Percentiles rank a stretch among this genome's conserved stretches.
phyloP scores from a whole-genome alignment of 2,888 invertebrate genomes.

The Slavum lentiscoides region DNA sequence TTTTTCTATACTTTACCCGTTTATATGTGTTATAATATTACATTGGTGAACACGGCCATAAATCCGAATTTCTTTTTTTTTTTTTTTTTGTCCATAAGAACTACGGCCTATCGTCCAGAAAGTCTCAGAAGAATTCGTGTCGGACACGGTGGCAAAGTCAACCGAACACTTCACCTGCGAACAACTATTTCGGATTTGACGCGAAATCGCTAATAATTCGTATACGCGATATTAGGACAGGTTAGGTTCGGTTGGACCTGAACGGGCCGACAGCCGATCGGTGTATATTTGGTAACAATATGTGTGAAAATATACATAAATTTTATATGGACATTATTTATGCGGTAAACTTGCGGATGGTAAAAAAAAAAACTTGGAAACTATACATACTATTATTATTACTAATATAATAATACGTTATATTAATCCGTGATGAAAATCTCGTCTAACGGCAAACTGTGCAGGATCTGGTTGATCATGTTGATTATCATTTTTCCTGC shows the following conservation, averaged over 20 bases:
- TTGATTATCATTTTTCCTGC: conserved; percentile 63
- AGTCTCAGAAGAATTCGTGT: conserved; percentile 55
- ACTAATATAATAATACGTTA: not conserved
- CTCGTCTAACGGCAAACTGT: conserved; percentile 64
- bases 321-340: no score
- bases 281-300: no score
- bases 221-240: no score
- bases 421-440: conserved; percentile 61
- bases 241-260: no score
- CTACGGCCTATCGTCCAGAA: conserved; percentile 64
- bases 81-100: conserved; percentile 63
- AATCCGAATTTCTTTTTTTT: conserved; percentile 68
- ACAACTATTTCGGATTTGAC: conserved; percentile 54
- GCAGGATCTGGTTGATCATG: conserved; percentile 65
- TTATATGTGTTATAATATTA: not conserved
- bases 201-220: no score
- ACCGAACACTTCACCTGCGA: conserved; percentile 55
- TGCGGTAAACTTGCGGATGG: no score
- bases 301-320: no score
- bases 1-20: no score
- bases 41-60: conserved; percentile 65
- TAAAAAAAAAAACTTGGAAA: no score
- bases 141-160: conserved; percentile 55
- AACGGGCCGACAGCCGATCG: no score
- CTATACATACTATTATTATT: no score